Base-by-base conservation (phyloP, 2,113 vertebrate species). In the Poecile atricapillus region DNA sequence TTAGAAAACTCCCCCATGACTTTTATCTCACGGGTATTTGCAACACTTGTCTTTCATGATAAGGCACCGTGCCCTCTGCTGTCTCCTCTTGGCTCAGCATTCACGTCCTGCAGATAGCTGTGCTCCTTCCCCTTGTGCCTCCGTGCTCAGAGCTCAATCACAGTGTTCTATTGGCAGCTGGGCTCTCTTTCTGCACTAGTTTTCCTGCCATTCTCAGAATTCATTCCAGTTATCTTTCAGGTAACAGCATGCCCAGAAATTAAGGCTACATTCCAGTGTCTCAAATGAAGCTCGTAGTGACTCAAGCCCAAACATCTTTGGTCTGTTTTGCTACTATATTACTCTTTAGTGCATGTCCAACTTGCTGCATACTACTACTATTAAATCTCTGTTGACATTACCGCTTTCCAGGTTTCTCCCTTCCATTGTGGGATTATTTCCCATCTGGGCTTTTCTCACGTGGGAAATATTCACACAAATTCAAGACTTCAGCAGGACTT, bases 401-500 rank as follows among this genome's bases (percentile, higher is more conserved):
- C 88, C 0, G 1, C 90, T 95, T 95, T 96, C 88, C 94, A 96
- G 88, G 92, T 96, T 96, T 96, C 87, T 95, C 87, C 71, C 23
- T 92, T 60, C 44, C 73, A 83, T 90, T 96, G 85, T 94, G 83
- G 90, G 95, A 90, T 86, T 95, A 78, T 96, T 95, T 95, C 88
- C 90, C 94, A 96, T 96, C 85, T 96, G 95, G 88, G 76, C 55
- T 96, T 96, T 94, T 56, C 93, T 94, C 94, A 90, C 37, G 13
- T 93, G 93, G 95, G 94, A 96, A 96, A 96, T 92, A 96, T 83
- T 96, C 93, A 75, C 93, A 81, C 95, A 84, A 95, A 94, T 83
- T 92, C 92, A 95, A 83, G 88, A 44, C 71, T 93, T 95, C 79
- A 81, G 71, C 90, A 60, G 83, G 92, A 58, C 76, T 95, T 95